phyloP scores from a whole-genome alignment of 2,797 vertebrate species.

The Melanogrammus aeglefinus region DNA sequence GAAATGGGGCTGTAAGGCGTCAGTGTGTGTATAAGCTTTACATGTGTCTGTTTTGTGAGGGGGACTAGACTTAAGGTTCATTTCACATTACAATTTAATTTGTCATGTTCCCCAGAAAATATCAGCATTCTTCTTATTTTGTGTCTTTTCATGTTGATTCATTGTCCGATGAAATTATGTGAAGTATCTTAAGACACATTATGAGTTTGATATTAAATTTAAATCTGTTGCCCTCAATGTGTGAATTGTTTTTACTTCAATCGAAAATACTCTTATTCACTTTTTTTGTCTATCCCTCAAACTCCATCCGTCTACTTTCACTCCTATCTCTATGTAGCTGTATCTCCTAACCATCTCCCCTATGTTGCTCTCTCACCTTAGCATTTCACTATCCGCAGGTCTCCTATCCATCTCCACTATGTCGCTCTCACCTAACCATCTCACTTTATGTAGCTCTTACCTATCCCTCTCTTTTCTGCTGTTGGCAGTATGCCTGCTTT shows the following conservation, averaged over 20 bases:
- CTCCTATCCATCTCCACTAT: neutral
- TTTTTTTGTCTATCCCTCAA: neutral
- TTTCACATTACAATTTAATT: slow-evolving; percentile 46
- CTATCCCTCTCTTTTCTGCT: neutral
- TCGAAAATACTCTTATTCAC: neutral
- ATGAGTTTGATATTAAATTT: slow-evolving; percentile 64
- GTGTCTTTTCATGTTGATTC: slow-evolving; percentile 44
- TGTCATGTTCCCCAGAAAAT: slow-evolving; percentile 53
- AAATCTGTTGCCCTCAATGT: slow-evolving; percentile 58
- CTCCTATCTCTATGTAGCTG: neutral
- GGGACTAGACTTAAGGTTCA: slow-evolving; percentile 43
- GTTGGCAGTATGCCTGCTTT: neutral
- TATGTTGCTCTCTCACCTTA: neutral
- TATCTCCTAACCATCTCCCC: neutral
- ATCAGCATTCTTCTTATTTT: slow-evolving; percentile 45
- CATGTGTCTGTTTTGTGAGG: slow-evolving; percentile 62
- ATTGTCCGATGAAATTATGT: slow-evolving; percentile 54
- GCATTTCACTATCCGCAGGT: too few relatives aligned
- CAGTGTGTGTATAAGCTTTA: slow-evolving; percentile 64
- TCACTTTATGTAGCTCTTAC: neutral
- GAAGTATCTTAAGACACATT: slow-evolving; percentile 66
- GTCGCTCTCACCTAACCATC: neutral
- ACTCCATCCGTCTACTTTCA: neutral
- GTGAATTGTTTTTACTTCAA: slow-evolving; percentile 32
- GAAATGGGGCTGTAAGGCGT: slow-evolving; percentile 64